Conservation (phyloP, 1,140 invertebrate genomes). For the Caenorhabditis briggsae region DNA sequence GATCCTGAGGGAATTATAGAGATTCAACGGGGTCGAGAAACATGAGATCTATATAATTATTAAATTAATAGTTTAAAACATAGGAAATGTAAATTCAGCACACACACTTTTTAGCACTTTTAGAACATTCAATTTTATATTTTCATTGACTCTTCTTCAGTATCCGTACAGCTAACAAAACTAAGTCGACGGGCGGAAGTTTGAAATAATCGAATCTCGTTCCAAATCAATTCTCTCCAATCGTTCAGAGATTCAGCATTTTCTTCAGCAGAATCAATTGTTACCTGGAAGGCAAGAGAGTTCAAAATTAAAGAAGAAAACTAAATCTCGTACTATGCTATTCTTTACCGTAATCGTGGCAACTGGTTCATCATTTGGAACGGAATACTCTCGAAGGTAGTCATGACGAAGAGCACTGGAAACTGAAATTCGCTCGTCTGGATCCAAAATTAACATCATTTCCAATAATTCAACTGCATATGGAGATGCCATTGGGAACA, state of each 20-base stretch:
- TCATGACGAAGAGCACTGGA: slow-evolving; percentile 65
- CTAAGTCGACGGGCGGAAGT: slow-evolving; percentile 44
- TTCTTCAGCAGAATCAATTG: slow-evolving; percentile 73
- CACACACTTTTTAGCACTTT: no score
- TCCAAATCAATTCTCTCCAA: slow-evolving; percentile 75
- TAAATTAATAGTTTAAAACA: background rate
- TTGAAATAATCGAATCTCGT: slow-evolving; percentile 66
- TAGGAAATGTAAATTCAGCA: background rate
- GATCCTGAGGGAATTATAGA: background rate
- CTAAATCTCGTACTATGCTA: slow-evolving; percentile 22
- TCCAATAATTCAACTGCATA: slow-evolving; percentile 92
- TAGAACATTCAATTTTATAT: slow-evolving; percentile 10
- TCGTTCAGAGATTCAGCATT: slow-evolving; percentile 66
- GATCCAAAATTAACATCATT: slow-evolving; percentile 93
- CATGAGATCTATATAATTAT: background rate
- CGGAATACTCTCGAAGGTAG: slow-evolving; percentile 65
- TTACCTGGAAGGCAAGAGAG: background rate
- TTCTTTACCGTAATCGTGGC: slow-evolving; percentile 63
- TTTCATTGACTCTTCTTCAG: slow-evolving; percentile 58
- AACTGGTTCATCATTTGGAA: slow-evolving; percentile 73
- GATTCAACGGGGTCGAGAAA: background rate
- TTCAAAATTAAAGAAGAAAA: background rate
- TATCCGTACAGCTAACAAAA: slow-evolving; percentile 36
- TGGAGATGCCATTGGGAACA: slow-evolving; percentile 91
- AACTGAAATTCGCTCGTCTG: slow-evolving; percentile 82